Evolutionary conservation across 2,797 vertebrate species (phyloP).

Genomic region (Chaunax sp.): DNA sequence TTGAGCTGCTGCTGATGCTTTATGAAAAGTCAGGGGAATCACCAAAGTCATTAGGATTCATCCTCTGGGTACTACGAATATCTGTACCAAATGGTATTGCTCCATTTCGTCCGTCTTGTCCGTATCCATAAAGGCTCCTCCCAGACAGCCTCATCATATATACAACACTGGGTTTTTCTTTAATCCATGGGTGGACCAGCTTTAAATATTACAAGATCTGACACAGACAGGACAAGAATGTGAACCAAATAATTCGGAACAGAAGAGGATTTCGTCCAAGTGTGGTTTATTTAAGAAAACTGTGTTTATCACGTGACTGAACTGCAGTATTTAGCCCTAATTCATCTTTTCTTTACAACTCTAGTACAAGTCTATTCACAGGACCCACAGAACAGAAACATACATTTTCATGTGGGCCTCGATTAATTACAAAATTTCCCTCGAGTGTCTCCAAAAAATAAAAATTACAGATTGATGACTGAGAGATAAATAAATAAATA

Average conservation of each 20-base stretch:
- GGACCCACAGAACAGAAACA: constrained; percentile 76
- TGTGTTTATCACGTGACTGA: constrained; percentile 86
- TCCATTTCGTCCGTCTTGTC: no score
- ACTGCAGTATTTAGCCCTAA: constrained; percentile 86
- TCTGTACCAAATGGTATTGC: no score
- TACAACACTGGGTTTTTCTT: background rate
- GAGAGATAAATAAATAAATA: constrained; percentile 88
- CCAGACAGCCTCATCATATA: background rate
- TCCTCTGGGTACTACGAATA: no score
- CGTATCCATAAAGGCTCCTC: no score
- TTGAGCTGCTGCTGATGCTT: no score
- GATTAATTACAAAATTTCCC: constrained; percentile 83
- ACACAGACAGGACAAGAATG: background rate
- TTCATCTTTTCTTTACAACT: constrained; percentile 74
- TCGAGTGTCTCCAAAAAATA: constrained; percentile 79
- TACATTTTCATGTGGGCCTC: constrained; percentile 78
- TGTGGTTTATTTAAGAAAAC: constrained; percentile 87
- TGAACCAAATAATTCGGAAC: constrained; percentile 13
- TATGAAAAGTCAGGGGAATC: no score
- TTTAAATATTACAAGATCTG: constrained; percentile 3
- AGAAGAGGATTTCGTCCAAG: constrained; percentile 61
- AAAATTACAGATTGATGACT: constrained; percentile 79
- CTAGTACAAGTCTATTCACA: constrained; percentile 87
- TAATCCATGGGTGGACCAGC: background rate
- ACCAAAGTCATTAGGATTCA: no score